Evolutionary conservation across 2,113 vertebrate species (phyloP).

Genomic region (Festucalex cinctus): DNA sequence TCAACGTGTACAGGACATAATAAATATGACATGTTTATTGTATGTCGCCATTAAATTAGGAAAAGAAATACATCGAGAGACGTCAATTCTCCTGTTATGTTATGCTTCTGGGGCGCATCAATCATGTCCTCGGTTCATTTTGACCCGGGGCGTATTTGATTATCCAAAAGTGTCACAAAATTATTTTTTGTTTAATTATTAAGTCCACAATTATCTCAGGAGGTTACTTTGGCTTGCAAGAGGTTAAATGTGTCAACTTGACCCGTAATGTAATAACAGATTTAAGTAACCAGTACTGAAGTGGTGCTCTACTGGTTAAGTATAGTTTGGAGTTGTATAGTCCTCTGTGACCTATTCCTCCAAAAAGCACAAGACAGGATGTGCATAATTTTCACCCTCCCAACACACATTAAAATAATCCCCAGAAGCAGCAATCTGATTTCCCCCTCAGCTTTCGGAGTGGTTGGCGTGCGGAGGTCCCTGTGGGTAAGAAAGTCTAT

Average conservation of each 20-base stretch:
- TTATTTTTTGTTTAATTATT: too few species aligned
- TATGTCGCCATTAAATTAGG: too few species aligned
- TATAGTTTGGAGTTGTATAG: neutral
- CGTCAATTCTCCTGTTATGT: too few species aligned
- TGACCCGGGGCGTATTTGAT: too few species aligned
- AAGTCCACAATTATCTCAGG: too few species aligned
- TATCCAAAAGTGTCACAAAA: too few species aligned
- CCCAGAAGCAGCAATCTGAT: slow-evolving; percentile 51
- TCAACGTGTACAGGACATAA: too few species aligned
- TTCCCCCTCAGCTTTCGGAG: slow-evolving; percentile 23
- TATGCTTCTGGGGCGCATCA: too few species aligned
- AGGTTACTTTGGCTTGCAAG: too few species aligned
- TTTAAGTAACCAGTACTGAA: slow-evolving; percentile 5
- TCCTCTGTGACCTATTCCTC: slow-evolving; percentile 9
- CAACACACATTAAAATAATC: slow-evolving; percentile 47
- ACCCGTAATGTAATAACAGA: neutral
- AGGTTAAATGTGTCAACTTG: neutral
- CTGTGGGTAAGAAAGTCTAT: slow-evolving; percentile 64
- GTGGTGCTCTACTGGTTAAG: slow-evolving; percentile 12
- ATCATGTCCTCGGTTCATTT: too few species aligned
- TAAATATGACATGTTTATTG: too few species aligned
- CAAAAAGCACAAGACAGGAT: slow-evolving; percentile 19
- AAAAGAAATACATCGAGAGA: too few species aligned
- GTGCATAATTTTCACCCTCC: slow-evolving; percentile 19
- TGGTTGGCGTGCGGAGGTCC: slow-evolving; percentile 32